Evolutionary conservation across 2,113 vertebrate species (phyloP).

Genomic region (Notechis scutatus): DNA sequence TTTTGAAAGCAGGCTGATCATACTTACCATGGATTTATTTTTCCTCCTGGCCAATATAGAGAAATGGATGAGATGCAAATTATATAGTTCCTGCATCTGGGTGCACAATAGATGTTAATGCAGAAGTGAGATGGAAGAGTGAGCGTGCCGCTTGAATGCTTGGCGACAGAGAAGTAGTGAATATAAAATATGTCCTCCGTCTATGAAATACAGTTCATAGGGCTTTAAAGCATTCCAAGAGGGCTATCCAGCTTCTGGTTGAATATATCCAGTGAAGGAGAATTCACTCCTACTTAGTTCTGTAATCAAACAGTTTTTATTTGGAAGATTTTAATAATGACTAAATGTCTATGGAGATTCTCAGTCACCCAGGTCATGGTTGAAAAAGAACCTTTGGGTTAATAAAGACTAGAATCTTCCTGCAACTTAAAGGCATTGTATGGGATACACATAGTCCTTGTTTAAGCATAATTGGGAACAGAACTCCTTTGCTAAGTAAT

Average conservation of each 20-base stretch:
- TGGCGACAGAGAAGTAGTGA: background rate
- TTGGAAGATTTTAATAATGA: background rate
- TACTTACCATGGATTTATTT: background rate
- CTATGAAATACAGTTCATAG: background rate
- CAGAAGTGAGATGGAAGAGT: background rate
- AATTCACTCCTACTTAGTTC: background rate
- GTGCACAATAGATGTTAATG: background rate
- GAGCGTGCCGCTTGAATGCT: background rate
- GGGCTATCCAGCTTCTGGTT: background rate
- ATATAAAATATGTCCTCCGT: background rate
- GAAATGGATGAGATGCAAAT: background rate
- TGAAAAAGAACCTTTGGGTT: background rate
- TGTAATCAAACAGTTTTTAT: background rate
- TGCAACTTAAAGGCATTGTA: background rate
- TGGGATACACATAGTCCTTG: background rate
- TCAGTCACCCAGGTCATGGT: background rate
- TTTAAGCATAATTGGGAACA: background rate
- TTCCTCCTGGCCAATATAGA: background rate
- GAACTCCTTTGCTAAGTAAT: background rate
- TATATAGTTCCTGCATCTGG: background rate
- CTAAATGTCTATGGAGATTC: background rate
- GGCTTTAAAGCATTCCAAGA: background rate
- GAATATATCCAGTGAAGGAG: background rate
- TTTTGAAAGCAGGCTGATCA: background rate
- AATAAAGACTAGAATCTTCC: background rate